A percentile compares a stretch with the other conserved stretches of the same genome.
Conservation (phyloP, 2,888 invertebrate genomes). For the Eledona agricola region DNA sequence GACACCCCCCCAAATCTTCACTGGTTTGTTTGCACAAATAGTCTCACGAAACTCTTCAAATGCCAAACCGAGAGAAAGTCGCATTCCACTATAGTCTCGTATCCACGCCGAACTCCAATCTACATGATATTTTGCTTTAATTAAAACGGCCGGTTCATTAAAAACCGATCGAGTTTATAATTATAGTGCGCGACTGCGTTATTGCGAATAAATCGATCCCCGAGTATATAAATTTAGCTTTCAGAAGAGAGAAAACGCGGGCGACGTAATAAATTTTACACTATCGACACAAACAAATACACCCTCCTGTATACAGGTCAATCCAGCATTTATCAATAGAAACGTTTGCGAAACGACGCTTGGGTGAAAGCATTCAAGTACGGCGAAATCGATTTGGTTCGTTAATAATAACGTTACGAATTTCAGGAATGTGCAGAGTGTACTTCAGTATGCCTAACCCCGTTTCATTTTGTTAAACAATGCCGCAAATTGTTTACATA, state of each 20-base stretch:
- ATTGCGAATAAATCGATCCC: conserved; percentile 16
- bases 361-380: too few species aligned
- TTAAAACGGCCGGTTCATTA: conserved; percentile 26
- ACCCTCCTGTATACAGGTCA: too few species aligned
- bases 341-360: too few species aligned
- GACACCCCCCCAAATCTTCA: too few species aligned
- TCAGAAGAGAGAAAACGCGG: too few species aligned
- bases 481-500: conserved; percentile 17
- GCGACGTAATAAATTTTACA: too few species aligned
- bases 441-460: conserved; percentile 9
- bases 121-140: conserved; percentile 28
- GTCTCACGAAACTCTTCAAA: too few species aligned
- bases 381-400: too few species aligned
- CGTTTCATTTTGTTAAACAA: conserved; percentile 18
- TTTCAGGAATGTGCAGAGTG: conserved; percentile 11
- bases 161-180: conserved; percentile 21
- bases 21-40: too few species aligned
- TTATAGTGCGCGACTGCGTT: conserved; percentile 12
- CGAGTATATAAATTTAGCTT: conserved; percentile 16
- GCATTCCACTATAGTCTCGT: conserved; percentile 16
- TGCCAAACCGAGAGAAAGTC: conserved; percentile 16
- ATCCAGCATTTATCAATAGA: too few species aligned
- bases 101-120: conserved; percentile 10
- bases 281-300: too few species aligned
- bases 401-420: conserved; percentile 13